Evolutionary conservation across 2,113 vertebrate genomes (phyloP).

Genomic region (Cololabis saira): DNA sequence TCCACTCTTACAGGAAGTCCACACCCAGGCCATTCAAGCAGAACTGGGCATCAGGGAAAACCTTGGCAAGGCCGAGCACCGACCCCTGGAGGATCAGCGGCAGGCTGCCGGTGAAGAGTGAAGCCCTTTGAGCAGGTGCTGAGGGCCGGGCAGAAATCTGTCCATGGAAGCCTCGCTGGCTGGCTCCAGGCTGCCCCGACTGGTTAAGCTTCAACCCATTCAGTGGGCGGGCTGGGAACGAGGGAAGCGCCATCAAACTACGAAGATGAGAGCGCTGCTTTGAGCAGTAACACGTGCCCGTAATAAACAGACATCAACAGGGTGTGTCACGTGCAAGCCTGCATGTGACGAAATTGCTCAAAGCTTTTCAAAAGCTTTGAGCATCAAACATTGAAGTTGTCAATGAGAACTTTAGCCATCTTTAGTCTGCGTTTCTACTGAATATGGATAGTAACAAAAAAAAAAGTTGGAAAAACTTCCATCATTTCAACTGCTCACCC

Average conservation of each 20-base stretch:
- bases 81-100: conserved; percentile 68
- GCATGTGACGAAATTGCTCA: conserved; percentile 25
- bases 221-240: conserved; percentile 36
- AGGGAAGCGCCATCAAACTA: conserved; percentile 51
- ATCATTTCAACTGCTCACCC: not conserved
- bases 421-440: not conserved
- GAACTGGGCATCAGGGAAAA: conserved; percentile 56
- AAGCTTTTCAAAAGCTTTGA: too few relatives aligned
- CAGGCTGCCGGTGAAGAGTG: conserved; percentile 72
- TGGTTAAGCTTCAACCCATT: conserved; percentile 56
- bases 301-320: conserved; percentile 59
- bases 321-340: conserved; percentile 30
- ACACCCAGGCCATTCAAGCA: conserved; percentile 55
- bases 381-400: not conserved
- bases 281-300: conserved; percentile 41
- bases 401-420: not conserved
- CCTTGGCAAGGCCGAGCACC: conserved; percentile 55
- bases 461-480: not conserved
- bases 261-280: conserved; percentile 40
- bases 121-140: conserved; percentile 70
- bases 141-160: conserved; percentile 22
- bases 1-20: conserved; percentile 62
- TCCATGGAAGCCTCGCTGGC: conserved; percentile 42
- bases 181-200: conserved; percentile 59
- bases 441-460: not conserved